Conservation (phyloP, 2,888 invertebrate species). For the Smittia sp. region DNA sequence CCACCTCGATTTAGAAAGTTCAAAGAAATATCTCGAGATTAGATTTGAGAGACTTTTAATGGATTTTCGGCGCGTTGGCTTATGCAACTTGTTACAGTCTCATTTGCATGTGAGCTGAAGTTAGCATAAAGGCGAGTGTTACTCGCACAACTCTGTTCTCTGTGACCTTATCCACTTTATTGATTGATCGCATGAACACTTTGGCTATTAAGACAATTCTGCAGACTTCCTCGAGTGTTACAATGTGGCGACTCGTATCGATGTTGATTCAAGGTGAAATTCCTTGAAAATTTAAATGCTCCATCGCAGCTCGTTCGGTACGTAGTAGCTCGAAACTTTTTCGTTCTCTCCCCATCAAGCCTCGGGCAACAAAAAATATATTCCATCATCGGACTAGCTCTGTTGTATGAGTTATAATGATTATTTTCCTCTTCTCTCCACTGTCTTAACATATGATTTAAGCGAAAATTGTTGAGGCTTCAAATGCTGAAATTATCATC, state of each 20-base stretch:
- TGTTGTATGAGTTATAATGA: slow-evolving; percentile 5
- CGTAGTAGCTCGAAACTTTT: not conserved
- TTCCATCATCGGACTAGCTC: not conserved
- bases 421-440: slow-evolving; percentile 9
- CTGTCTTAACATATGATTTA: slow-evolving; percentile 5
- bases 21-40: not conserved
- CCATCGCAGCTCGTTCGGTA: not conserved
- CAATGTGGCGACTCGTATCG: not conserved
- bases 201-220: slow-evolving; percentile 20
- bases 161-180: slow-evolving; percentile 8
- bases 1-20: slow-evolving; percentile 16
- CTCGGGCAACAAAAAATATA: not conserved
- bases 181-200: slow-evolving; percentile 20
- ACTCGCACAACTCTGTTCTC: not conserved
- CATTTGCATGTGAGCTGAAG: not conserved
- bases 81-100: slow-evolving; percentile 6
- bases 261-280: slow-evolving; percentile 33
- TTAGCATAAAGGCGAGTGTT: not conserved
- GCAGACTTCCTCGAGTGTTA: slow-evolving; percentile 18
- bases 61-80: slow-evolving; percentile 18
- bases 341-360: not conserved
- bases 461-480: slow-evolving; percentile 8
- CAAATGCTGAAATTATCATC: not conserved
- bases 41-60: slow-evolving; percentile 23
- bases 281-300: slow-evolving; percentile 10